Evolutionary conservation across 2,113 vertebrate genomes (phyloP).

Genomic region (Monopterus albus): DNA sequence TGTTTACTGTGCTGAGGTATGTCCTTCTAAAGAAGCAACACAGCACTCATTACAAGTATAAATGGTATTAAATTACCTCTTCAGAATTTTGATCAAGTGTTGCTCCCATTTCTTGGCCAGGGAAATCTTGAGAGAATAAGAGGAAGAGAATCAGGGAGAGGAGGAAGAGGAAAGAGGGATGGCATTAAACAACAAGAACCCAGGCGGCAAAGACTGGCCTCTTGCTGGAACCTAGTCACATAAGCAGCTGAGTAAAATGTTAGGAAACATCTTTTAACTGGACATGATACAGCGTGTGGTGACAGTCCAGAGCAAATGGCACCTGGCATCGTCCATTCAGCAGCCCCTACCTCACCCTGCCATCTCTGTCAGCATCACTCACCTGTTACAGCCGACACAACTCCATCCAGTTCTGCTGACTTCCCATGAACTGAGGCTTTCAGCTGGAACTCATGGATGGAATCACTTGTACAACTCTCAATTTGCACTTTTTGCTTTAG

Average conservation of each 20-base stretch:
- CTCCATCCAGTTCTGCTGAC: constrained; percentile 26
- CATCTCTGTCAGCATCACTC: constrained; percentile 16
- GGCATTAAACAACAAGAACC: constrained; percentile 30
- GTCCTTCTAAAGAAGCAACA: too few species aligned
- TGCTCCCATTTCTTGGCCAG: neutral
- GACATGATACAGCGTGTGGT: constrained; percentile 7
- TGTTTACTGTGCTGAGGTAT: too few species aligned
- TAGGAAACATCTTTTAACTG: neutral
- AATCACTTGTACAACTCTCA: constrained; percentile 17
- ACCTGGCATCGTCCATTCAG: constrained; percentile 41
- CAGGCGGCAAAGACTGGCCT: neutral
- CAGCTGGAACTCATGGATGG: constrained; percentile 15
- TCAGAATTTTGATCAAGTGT: too few species aligned
- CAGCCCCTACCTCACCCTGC: constrained; percentile 24
- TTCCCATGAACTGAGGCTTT: constrained; percentile 3
- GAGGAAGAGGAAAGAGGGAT: constrained; percentile 8
- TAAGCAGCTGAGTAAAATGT: constrained; percentile 15
- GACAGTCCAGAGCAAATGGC: constrained; percentile 30
- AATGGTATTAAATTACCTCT: too few species aligned
- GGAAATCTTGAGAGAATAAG: constrained; percentile 14
- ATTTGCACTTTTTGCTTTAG: constrained; percentile 7
- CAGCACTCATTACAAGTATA: too few species aligned
- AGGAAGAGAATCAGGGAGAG: constrained; percentile 18
- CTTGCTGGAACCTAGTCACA: constrained; percentile 26
- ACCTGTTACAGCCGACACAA: constrained; percentile 25